Conservation (phyloP, 2,797 vertebrate genomes). For the Prunella strophiata region DNA sequence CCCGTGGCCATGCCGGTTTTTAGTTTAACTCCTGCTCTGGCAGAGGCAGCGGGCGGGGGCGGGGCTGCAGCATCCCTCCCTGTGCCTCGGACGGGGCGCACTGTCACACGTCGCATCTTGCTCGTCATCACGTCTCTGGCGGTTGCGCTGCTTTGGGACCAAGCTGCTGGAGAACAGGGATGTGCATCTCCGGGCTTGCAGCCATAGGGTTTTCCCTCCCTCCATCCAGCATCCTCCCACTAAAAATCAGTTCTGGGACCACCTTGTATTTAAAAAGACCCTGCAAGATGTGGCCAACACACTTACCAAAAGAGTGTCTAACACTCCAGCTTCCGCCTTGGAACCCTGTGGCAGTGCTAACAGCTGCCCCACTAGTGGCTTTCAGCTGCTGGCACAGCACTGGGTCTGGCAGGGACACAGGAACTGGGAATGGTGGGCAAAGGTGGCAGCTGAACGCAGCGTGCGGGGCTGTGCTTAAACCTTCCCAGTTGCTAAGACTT, state of each 20-base stretch:
- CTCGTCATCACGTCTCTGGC: background rate
- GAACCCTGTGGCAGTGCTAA: accelerated
- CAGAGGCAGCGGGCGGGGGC: background rate
- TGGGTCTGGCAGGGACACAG: background rate
- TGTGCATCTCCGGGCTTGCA: accelerated
- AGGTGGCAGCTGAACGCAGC: background rate
- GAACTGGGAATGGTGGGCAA: background rate
- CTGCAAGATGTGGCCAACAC: accelerated
- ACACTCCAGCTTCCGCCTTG: background rate
- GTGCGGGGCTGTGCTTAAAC: background rate
- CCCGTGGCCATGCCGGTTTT: background rate
- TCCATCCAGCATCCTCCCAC: background rate
- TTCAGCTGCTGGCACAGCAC: background rate
- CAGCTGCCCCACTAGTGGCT: background rate
- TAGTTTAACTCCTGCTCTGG: background rate
- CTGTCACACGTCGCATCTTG: accelerated
- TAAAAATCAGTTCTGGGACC: background rate
- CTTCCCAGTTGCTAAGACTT: conserved; percentile 48
- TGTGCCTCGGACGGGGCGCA: background rate
- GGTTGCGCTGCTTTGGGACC: background rate
- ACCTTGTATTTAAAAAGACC: background rate
- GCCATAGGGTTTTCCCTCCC: background rate
- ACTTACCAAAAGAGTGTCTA: background rate
- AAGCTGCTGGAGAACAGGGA: accelerated
- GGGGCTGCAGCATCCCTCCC: background rate